These are phyloP conservation scores for Aleadryas rufinucha DNA, from an alignment of 2,113 vertebrate genomes.

Conservation along the genomic window DNA sequence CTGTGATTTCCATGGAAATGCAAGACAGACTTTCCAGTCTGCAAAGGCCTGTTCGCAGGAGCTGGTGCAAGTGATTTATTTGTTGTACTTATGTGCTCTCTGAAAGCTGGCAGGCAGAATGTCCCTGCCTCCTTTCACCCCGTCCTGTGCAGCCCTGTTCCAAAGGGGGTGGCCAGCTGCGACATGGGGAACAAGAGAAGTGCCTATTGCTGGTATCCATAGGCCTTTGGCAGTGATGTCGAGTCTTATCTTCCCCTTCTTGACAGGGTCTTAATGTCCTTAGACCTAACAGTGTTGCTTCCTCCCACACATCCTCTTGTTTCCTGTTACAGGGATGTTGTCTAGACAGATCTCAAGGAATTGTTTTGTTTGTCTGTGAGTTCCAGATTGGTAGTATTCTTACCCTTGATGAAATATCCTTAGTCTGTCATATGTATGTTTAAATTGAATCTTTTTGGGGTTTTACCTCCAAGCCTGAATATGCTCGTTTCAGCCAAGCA, in stretches of 20 bases:
- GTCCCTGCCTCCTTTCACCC: not conserved
- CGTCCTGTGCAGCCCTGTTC: not conserved
- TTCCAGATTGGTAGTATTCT: not conserved
- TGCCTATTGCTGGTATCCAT: not conserved
- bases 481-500: not conserved
- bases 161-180: not conserved
- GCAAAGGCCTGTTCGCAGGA: not conserved
- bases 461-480: not conserved
- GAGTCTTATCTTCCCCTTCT: not conserved
- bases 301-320: not conserved
- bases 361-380: not conserved
- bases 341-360: not conserved
- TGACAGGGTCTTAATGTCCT: not conserved
- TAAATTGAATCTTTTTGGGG: not conserved
- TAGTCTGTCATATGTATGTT: not conserved
- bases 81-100: rapidly evolving
- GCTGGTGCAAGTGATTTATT: not conserved
- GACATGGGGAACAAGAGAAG: not conserved
- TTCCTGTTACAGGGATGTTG: not conserved
- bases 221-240: not conserved
- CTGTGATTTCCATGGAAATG: not conserved
- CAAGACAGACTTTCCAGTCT: not conserved
- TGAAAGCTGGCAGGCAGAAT: not conserved
- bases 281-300: not conserved
- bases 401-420: not conserved